phyloP scores from a whole-genome alignment of 1,140 invertebrate genomes.

The Papilio xuthus region DNA sequence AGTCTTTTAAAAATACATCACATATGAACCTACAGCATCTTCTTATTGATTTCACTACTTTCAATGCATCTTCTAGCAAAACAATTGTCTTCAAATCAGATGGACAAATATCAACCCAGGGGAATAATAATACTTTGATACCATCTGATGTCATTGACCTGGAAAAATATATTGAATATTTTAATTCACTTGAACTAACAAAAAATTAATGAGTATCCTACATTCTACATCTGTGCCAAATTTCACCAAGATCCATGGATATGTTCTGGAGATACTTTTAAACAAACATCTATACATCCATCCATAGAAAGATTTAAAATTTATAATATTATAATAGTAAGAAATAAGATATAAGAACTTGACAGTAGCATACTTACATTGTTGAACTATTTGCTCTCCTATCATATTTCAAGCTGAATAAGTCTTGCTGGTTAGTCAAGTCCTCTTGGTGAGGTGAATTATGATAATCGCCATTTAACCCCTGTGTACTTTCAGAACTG shows the following conservation, averaged over 20 bases:
- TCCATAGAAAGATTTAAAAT: too few relatives aligned
- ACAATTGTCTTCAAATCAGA: conserved; percentile 82
- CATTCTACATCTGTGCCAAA: too few relatives aligned
- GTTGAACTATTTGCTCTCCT: neutral
- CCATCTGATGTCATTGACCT: conserved; percentile 63
- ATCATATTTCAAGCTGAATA: neutral
- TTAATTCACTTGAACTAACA: too few relatives aligned
- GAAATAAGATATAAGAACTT: neutral
- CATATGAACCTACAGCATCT: conserved; percentile 84
- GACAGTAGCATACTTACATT: conserved; percentile 35
- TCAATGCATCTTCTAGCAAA: conserved; percentile 82
- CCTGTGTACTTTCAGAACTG: conserved; percentile 30
- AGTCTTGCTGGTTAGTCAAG: neutral
- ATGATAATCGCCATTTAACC: neutral
- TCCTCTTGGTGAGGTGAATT: neutral
- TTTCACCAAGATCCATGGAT: too few relatives aligned
- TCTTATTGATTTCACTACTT: conserved; percentile 73
- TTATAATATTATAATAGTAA: too few relatives aligned
- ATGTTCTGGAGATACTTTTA: too few relatives aligned
- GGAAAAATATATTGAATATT: conserved; percentile 45
- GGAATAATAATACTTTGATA: conserved; percentile 81
- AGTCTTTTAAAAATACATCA: conserved; percentile 86
- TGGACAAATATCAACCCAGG: conserved; percentile 82
- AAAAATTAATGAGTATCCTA: too few relatives aligned
- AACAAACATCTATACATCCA: too few relatives aligned